A percentile compares a stretch with the other conserved stretches of the same genome.
Conservation (phyloP, 1,140 invertebrate species). For the Pentalonia nigronervosa region DNA sequence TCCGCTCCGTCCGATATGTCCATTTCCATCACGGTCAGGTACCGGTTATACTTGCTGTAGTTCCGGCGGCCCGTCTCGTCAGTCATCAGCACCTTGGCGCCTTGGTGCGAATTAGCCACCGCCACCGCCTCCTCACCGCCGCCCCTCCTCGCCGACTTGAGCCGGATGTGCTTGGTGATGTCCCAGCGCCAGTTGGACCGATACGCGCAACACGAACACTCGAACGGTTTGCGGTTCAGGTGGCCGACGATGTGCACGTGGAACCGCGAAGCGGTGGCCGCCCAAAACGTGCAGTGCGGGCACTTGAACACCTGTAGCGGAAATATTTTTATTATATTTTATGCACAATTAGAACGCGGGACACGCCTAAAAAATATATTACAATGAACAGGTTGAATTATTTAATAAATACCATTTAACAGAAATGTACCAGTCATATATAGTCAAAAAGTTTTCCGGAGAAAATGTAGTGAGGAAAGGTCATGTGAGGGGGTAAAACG, state of each 20-base stretch:
- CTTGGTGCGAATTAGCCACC: constrained; percentile 77
- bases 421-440: too few relatives aligned
- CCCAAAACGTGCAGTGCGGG: constrained; percentile 89
- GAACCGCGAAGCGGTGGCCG: constrained; percentile 87
- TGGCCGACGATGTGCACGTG: constrained; percentile 92
- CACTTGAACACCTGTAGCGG: constrained; percentile 76
- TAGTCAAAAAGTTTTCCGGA: too few relatives aligned
- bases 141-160: constrained; percentile 73
- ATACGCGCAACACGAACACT: constrained; percentile 92
- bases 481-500: too few relatives aligned
- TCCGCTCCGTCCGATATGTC: constrained; percentile 62
- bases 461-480: too few relatives aligned
- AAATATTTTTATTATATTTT: neutral
- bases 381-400: too few relatives aligned
- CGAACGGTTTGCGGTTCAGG: constrained; percentile 91
- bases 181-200: constrained; percentile 95
- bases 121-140: constrained; percentile 62
- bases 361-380: neutral
- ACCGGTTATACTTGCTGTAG: constrained; percentile 91
- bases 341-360: neutral
- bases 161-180: constrained; percentile 92
- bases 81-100: constrained; percentile 84
- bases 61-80: constrained; percentile 89
- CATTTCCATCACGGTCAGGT: constrained; percentile 76
- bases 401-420: too few relatives aligned